Percentiles rank a stretch among this genome's conserved stretches.
These are phyloP conservation scores for Drosophila tsacasi DNA, from an alignment of 1,140 invertebrate genomes.

Conservation along the genomic window DNA sequence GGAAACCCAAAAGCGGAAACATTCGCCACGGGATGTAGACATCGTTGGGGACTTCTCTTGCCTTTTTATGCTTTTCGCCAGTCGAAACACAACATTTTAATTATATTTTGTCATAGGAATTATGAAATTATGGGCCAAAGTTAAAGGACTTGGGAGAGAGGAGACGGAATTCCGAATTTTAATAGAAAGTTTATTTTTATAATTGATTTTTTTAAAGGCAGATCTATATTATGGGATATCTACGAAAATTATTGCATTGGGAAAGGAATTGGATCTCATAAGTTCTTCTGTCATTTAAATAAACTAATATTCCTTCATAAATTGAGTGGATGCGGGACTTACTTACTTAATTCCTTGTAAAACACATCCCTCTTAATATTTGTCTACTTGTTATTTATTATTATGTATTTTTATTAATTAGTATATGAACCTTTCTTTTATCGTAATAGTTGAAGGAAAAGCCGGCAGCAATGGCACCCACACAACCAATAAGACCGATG, in stretches of 20 bases:
- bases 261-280: background rate
- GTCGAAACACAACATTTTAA: conserved; percentile 63
- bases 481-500: background rate
- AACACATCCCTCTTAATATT: background rate
- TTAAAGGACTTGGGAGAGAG: background rate
- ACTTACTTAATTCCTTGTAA: background rate
- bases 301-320: background rate
- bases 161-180: background rate
- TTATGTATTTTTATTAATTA: background rate
- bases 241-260: background rate
- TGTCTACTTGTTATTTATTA: background rate
- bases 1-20: conserved; percentile 56
- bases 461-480: conserved; percentile 10
- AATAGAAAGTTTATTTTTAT: background rate
- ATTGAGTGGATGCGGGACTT: background rate
- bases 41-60: conserved; percentile 10
- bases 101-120: conserved; percentile 61
- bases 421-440: background rate
- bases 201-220: background rate
- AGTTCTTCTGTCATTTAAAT: too few relatives aligned
- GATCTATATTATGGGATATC: background rate
- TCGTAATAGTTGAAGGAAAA: conserved; percentile 23
- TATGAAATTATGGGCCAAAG: conserved; percentile 29
- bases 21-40: conserved; percentile 71
- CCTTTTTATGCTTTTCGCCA: conserved; percentile 9